phyloP scores from a whole-genome alignment of 2,113 vertebrate species.

The Maccullochella peelii region DNA sequence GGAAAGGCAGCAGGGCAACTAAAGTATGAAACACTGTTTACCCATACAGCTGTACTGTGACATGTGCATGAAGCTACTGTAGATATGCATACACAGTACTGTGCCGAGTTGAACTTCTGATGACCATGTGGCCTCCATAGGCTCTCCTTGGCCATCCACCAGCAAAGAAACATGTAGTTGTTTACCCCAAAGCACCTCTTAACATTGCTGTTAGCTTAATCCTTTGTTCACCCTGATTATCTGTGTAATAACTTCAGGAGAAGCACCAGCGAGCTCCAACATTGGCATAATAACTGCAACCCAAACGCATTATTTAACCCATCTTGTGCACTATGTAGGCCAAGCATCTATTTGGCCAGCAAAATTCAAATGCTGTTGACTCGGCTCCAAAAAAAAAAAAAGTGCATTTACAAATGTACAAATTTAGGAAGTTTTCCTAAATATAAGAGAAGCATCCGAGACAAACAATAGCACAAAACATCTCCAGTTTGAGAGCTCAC shows the following conservation, averaged over 20 bases:
- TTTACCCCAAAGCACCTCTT: slow-evolving; percentile 5
- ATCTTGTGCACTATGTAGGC: not conserved
- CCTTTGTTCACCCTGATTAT: slow-evolving; percentile 19
- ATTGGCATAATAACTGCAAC: not conserved
- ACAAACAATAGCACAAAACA: not conserved
- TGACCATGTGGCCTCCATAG: not conserved
- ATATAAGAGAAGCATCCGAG: not conserved
- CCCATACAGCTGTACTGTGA: not conserved
- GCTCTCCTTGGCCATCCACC: not conserved
- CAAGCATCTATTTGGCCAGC: not conserved
- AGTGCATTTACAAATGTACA: not conserved
- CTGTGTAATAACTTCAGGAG: slow-evolving; percentile 15
- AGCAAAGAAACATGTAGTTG: not conserved
- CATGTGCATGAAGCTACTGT: not conserved
- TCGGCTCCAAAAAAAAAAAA: not conserved
- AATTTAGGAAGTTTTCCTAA: too few species aligned
- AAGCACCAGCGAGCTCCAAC: not conserved
- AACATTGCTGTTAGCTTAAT: not conserved
- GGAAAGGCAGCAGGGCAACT: not conserved
- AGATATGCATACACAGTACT: not conserved
- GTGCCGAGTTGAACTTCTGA: slow-evolving; percentile 11
- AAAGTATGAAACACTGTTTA: not conserved
- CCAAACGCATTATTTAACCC: not conserved
- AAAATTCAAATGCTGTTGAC: not conserved
- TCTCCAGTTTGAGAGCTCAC: not conserved